Percentiles rank a stretch among this genome's conserved stretches.
Evolutionary conservation across 1,140 invertebrate species (phyloP).

Genomic region (Berghia stephanieae): DNA sequence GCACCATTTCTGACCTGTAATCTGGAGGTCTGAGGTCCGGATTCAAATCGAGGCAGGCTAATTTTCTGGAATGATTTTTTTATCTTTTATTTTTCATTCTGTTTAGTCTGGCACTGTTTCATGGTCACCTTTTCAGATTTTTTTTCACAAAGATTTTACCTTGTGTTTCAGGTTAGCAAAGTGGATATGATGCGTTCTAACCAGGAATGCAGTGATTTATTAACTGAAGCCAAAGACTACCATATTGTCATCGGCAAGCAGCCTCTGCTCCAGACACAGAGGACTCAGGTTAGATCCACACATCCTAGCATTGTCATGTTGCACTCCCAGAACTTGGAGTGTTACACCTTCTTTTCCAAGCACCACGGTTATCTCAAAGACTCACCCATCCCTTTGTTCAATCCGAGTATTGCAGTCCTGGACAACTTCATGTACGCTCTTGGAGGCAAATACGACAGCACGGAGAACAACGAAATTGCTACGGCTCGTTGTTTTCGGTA

Average conservation of each 20-base stretch:
- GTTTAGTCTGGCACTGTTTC: too few species aligned
- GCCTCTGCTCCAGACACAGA: conserved; percentile 52
- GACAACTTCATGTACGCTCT: conserved; percentile 66
- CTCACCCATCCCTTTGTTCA: conserved; percentile 56
- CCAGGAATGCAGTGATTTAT: conserved; percentile 50
- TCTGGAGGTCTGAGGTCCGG: too few species aligned
- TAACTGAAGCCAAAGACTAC: conserved; percentile 64
- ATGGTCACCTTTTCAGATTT: too few species aligned
- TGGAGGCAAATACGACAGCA: conserved; percentile 64
- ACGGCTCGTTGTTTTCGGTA: conserved; percentile 64
- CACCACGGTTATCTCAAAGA: conserved; percentile 53
- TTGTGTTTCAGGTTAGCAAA: conserved; percentile 51
- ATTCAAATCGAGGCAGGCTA: too few species aligned
- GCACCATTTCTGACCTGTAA: too few species aligned
- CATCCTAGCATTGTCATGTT: conserved; percentile 56
- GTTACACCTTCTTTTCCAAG: conserved; percentile 52
- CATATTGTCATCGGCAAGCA: conserved; percentile 63
- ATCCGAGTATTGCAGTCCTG: conserved; percentile 61
- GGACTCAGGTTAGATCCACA: conserved; percentile 59
- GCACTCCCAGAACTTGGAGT: conserved; percentile 58
- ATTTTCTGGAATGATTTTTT: too few species aligned
- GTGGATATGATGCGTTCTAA: conserved; percentile 56
- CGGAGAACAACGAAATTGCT: conserved; percentile 63
- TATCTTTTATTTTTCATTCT: too few species aligned
- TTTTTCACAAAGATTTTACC: too few species aligned